A percentile compares a stretch with the other conserved stretches of the same genome.
Conservation (phyloP, 1,140 invertebrate species). For the Camponotus floridanus region DNA sequence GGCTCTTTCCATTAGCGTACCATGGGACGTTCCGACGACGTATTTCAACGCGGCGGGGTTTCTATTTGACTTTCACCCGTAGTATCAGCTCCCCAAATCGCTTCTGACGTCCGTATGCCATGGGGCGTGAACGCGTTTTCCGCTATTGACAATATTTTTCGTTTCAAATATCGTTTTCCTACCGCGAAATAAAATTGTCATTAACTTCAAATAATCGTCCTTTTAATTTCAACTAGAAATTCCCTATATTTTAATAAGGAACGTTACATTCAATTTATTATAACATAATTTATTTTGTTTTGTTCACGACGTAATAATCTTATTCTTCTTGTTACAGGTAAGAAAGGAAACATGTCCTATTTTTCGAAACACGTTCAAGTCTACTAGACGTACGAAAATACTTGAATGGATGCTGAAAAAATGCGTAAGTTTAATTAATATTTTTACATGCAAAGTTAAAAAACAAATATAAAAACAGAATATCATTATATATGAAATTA, state of each 20-base stretch:
- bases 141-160: constrained; percentile 60
- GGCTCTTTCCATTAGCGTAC: constrained; percentile 69
- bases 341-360: neutral
- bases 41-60: constrained; percentile 75
- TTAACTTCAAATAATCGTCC: constrained; percentile 43
- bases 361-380: neutral
- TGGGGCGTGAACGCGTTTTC: constrained; percentile 71
- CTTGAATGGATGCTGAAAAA: constrained; percentile 1
- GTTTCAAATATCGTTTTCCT: neutral
- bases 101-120: constrained; percentile 72
- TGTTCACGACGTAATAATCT: neutral
- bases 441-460: neutral
- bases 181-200: constrained; percentile 27
- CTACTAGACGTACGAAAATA: neutral
- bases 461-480: neutral
- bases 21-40: constrained; percentile 67
- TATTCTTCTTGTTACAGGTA: constrained; percentile 39
- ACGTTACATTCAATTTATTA: constrained; percentile 3
- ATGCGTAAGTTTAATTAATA: neutral
- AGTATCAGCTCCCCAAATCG: constrained; percentile 71
- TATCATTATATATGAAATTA: neutral
- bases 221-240: neutral
- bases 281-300: neutral
- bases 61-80: constrained; percentile 77
- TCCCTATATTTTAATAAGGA: no score